phyloP scores from a whole-genome alignment of 1,140 invertebrate species.

The Eufriesea mexicana region DNA sequence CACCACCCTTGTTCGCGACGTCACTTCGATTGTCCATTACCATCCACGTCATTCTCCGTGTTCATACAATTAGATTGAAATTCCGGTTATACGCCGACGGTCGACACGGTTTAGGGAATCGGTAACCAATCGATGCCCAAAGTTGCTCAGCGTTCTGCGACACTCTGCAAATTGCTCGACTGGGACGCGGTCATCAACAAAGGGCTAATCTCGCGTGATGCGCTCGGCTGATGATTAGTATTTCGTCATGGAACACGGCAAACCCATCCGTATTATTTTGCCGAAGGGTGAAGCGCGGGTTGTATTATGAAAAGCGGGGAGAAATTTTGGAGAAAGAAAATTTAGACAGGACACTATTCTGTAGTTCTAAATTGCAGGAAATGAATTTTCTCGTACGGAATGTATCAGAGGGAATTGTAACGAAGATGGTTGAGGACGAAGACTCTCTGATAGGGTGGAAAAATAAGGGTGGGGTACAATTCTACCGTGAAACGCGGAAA shows the following conservation, averaged over 20 bases:
- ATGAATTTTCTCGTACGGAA: too few species aligned
- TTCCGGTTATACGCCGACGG: constrained; percentile 40
- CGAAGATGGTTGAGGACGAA: too few species aligned
- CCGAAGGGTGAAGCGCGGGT: neutral
- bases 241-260: constrained; percentile 29
- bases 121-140: constrained; percentile 49
- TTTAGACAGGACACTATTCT: too few species aligned
- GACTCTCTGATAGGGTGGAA: too few species aligned
- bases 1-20: neutral
- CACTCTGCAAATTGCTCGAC: constrained; percentile 49
- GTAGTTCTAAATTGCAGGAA: too few species aligned
- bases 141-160: constrained; percentile 45
- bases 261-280: neutral
- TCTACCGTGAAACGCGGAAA: too few species aligned
- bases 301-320: too few species aligned
- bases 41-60: constrained; percentile 29
- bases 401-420: too few species aligned
- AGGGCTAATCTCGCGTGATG: constrained; percentile 18
- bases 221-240: constrained; percentile 45
- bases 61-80: constrained; percentile 55
- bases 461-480: too few species aligned
- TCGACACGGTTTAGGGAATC: constrained; percentile 46
- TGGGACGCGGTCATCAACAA: constrained; percentile 36
- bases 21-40: constrained; percentile 17
- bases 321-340: neutral